Percentiles rank a stretch among this genome's conserved stretches.
These are phyloP conservation scores for Eubasilissa splendida DNA, from an alignment of 2,888 invertebrate genomes.

Conservation along the genomic window DNA sequence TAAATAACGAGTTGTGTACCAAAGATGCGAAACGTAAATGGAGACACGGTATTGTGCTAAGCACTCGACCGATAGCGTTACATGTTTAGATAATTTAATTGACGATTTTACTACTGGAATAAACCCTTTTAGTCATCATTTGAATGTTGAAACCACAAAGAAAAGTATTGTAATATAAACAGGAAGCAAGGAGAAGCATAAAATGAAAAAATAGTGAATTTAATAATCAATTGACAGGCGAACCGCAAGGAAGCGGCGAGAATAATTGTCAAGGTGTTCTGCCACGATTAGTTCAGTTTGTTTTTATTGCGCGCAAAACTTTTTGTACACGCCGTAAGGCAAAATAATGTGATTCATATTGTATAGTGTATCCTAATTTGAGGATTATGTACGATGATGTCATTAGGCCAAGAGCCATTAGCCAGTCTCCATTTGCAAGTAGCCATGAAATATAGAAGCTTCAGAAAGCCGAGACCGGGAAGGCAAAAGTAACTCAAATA, in stretches of 20 bases:
- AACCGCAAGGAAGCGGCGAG: neutral
- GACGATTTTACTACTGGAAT: neutral
- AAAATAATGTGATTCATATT: conserved; percentile 24
- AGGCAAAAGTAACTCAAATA: neutral
- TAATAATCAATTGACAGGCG: conserved; percentile 24
- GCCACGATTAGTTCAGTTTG: neutral
- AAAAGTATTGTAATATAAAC: neutral
- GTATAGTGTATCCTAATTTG: conserved; percentile 4
- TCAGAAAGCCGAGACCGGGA: conserved; percentile 20
- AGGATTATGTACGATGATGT: conserved; percentile 43
- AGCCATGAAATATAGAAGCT: conserved; percentile 33
- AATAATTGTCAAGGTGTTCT: conserved; percentile 3
- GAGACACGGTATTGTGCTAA: neutral
- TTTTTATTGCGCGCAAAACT: conserved; percentile 22
- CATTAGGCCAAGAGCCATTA: conserved; percentile 35
- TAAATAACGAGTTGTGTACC: conserved; percentile 1
- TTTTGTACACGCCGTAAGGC: neutral
- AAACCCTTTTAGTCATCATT: neutral
- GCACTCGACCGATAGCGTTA: neutral
- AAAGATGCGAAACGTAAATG: neutral
- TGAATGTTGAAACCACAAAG: neutral
- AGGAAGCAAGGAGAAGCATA: neutral
- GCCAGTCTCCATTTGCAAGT: conserved; percentile 49
- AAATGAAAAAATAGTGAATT: conserved; percentile 30
- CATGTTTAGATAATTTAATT: conserved; percentile 1